These are phyloP conservation scores for Scophthalmus maximus DNA, from an alignment of 2,113 vertebrate genomes.

Conservation along the genomic window DNA sequence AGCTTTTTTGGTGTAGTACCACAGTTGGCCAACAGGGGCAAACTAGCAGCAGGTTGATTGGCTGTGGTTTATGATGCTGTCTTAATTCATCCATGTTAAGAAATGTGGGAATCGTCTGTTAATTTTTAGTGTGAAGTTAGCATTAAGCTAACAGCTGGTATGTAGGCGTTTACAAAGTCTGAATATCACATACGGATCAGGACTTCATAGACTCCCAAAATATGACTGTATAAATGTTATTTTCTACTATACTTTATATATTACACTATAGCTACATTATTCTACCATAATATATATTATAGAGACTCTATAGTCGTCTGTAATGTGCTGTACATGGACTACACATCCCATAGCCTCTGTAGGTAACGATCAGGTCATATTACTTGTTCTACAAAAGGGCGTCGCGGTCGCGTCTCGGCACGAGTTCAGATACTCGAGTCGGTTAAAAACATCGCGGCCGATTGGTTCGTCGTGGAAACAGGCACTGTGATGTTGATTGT, in stretches of 20 bases:
- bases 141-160: conserved; percentile 1
- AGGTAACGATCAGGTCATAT: conserved; percentile 2
- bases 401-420: no score
- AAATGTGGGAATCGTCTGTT: no score
- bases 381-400: conserved; percentile 11
- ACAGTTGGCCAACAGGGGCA: conserved; percentile 1
- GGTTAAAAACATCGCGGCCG: not conserved
- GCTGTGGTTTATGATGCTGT: not conserved
- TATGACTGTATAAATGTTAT: conserved; percentile 44
- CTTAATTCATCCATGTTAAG: not conserved
- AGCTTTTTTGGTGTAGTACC: not conserved
- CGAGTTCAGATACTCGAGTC: conserved; percentile 14
- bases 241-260: conserved; percentile 47
- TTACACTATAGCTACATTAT: conserved; percentile 68
- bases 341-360: conserved; percentile 35
- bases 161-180: conserved; percentile 36
- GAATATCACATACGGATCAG: conserved; percentile 47
- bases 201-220: conserved; percentile 46
- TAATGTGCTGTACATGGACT: conserved; percentile 53
- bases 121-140: not conserved
- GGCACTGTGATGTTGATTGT: conserved; percentile 70
- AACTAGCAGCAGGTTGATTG: not conserved
- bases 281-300: conserved; percentile 63
- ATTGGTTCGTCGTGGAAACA: conserved; percentile 42
- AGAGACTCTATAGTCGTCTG: conserved; percentile 55